Conservation (phyloP, 2,113 vertebrate genomes). For the Sorex araneus region DNA sequence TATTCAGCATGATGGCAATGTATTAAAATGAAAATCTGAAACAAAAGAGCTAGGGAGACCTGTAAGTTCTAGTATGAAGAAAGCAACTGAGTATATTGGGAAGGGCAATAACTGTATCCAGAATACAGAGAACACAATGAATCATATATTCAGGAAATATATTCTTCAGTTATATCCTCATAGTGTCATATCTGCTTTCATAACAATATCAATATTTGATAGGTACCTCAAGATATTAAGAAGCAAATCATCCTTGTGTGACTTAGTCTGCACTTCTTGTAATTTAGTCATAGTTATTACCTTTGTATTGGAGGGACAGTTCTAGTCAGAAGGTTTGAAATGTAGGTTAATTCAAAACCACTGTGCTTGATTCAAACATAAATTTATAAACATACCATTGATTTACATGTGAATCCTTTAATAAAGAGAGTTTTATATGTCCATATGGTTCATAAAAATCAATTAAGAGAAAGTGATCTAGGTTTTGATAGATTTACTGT, state of each 20-base stretch:
- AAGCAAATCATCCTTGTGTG: not conserved
- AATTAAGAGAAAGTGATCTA: not conserved
- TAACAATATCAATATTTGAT: not conserved
- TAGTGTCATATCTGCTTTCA: not conserved
- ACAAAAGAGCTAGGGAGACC: not conserved
- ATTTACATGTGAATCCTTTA: not conserved
- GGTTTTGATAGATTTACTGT: not conserved
- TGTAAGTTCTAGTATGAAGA: not conserved
- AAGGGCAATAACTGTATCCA: not conserved
- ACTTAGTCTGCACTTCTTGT: not conserved
- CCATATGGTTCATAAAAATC: not conserved
- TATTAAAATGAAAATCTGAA: not conserved
- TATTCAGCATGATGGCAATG: too few species aligned
- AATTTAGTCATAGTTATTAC: not conserved
- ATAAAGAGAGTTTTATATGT: not conserved
- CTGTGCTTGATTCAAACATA: not conserved
- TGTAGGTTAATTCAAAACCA: not conserved
- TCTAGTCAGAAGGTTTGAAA: not conserved
- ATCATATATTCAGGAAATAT: not conserved
- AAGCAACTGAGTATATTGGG: not conserved
- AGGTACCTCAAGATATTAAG: not conserved
- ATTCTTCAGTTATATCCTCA: not conserved
- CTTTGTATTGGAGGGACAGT: not conserved
- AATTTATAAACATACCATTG: not conserved
- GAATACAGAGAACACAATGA: not conserved